Percentiles rank a stretch among this genome's conserved stretches.
Evolutionary conservation across 2,797 vertebrate species (phyloP).

Genomic region (Tokudaia tokunoshimensis): DNA sequence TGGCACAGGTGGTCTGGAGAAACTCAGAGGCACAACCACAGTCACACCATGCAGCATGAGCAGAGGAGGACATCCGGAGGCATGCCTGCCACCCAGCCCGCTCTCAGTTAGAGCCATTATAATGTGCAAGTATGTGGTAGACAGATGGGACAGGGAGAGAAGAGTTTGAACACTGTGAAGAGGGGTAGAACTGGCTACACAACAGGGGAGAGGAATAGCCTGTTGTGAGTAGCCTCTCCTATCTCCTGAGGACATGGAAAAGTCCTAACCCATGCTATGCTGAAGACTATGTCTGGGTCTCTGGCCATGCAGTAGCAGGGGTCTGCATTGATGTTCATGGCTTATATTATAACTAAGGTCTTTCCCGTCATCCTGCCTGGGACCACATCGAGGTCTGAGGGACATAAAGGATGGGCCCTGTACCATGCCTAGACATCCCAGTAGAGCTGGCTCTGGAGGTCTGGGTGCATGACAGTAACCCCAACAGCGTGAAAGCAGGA

Average conservation of each 20-base stretch:
- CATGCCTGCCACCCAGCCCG: neutral
- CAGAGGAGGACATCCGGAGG: neutral
- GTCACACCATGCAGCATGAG: neutral
- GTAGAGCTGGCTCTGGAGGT: neutral
- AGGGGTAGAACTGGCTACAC: neutral
- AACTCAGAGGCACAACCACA: neutral
- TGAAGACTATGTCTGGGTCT: neutral
- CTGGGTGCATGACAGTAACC: neutral
- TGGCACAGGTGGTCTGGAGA: neutral
- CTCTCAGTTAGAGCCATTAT: neutral
- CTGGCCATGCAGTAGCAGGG: neutral
- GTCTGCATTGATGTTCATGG: neutral
- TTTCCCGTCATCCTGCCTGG: neutral
- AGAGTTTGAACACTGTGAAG: neutral
- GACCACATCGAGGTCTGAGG: neutral
- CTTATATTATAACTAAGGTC: neutral
- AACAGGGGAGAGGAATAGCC: neutral
- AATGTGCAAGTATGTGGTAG: neutral
- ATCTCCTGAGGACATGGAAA: neutral
- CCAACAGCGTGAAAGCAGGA: neutral
- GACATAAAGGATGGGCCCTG: neutral
- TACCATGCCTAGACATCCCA: neutral
- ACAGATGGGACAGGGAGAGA: neutral
- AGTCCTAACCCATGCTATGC: neutral
- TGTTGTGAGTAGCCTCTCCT: neutral